These are phyloP conservation scores for Scomber scombrus DNA, from an alignment of 2,113 vertebrate genomes.

Conservation along the genomic window DNA sequence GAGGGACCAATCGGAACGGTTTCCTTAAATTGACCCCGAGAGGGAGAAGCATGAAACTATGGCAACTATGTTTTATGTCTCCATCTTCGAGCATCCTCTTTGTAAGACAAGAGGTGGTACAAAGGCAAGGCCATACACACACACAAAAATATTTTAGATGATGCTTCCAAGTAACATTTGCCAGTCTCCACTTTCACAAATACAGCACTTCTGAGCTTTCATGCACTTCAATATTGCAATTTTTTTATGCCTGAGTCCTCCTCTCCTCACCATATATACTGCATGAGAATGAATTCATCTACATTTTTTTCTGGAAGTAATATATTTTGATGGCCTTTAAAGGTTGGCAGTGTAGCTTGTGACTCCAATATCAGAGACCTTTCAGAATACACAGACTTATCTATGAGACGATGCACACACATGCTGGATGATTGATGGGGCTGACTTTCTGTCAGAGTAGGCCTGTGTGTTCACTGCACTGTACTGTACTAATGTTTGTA, in stretches of 20 bases:
- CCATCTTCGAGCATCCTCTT: conserved; percentile 57
- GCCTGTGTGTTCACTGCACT: conserved; percentile 14
- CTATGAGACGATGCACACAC: conserved; percentile 12
- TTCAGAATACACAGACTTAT: conserved; percentile 41
- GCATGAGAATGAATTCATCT: neutral
- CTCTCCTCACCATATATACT: neutral
- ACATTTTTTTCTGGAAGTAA: conserved; percentile 18
- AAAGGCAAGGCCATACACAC: conserved; percentile 46
- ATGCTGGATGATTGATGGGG: conserved; percentile 48
- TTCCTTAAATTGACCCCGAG: conserved; percentile 55
- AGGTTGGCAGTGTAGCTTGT: conserved; percentile 30
- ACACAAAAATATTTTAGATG: conserved; percentile 26
- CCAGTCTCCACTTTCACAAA: conserved; percentile 40
- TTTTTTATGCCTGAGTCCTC: conserved; percentile 18
- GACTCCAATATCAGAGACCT: conserved; percentile 40
- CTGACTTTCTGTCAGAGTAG: conserved; percentile 29
- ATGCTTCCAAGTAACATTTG: conserved; percentile 55
- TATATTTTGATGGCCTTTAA: conserved; percentile 55
- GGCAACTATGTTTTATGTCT: conserved; percentile 72
- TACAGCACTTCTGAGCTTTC: conserved; percentile 24
- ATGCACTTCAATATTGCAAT: conserved; percentile 26
- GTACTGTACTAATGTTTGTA: neutral
- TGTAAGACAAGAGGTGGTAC: conserved; percentile 36
- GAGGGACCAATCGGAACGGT: conserved; percentile 44
- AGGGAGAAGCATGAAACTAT: conserved; percentile 75